A percentile compares a stretch with the other conserved stretches of the same genome.
Evolutionary conservation across 1,140 invertebrate species (phyloP).

Genomic region (Oryctes rhinoceros): DNA sequence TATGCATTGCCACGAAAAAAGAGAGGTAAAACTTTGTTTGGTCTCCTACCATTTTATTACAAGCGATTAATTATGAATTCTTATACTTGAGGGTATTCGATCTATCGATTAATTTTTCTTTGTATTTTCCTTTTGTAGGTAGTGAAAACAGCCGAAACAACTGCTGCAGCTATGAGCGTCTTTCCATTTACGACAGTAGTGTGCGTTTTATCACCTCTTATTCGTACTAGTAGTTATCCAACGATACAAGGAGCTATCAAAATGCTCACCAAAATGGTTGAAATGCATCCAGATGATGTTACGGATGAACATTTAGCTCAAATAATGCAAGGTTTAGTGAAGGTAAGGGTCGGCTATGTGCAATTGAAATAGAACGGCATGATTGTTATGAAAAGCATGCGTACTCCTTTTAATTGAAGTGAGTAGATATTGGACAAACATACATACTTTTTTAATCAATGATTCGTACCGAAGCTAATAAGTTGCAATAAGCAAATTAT

Average conservation of each 20-base stretch:
- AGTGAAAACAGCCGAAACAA: constrained; percentile 56
- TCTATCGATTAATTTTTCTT: not conserved
- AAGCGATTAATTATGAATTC: not conserved
- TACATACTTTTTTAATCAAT: too few species aligned
- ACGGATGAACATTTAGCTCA: constrained; percentile 78
- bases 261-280: constrained; percentile 87
- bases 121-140: constrained; percentile 51
- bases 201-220: constrained; percentile 74
- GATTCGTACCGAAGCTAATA: too few species aligned
- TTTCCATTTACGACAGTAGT: constrained; percentile 62
- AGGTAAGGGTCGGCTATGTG: constrained; percentile 65
- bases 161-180: constrained; percentile 56
- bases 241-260: constrained; percentile 91
- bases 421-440: too few species aligned
- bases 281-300: constrained; percentile 72
- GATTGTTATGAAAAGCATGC: too few species aligned
- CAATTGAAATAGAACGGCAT: too few species aligned
- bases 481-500: too few species aligned
- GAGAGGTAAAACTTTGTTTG: constrained; percentile 69
- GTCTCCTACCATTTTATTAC: not conserved
- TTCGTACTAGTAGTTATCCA: constrained; percentile 85
- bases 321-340: constrained; percentile 88
- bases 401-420: too few species aligned
- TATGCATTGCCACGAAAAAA: constrained; percentile 79
- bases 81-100: too few species aligned